These are phyloP conservation scores for Pseudorhiza aurosa DNA, from an alignment of 30 jellyfish, hydroid and myxozoan genomes.

Conservation along the genomic window DNA sequence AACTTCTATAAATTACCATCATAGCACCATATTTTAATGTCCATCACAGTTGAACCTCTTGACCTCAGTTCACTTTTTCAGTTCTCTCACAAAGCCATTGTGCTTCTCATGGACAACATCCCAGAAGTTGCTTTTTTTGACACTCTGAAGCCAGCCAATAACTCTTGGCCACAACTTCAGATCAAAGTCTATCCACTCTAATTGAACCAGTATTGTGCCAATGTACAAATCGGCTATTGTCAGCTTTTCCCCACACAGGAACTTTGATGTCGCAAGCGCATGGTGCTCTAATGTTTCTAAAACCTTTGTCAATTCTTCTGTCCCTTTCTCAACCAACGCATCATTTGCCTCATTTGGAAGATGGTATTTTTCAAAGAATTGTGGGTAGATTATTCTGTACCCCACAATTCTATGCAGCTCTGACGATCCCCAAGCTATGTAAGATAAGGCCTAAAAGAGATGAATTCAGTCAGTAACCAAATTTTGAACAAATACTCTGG, in stretches of 20 bases:
- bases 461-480: background rate
- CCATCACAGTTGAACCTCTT: no score
- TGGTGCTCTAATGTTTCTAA: conserved; percentile 79
- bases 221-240: conserved; percentile 85
- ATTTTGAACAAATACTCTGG: no score
- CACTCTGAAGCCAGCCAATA: conserved; percentile 57
- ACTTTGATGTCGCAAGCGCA: conserved; percentile 44
- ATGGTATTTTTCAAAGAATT: conserved; percentile 82
- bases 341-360: conserved; percentile 90
- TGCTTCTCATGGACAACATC: conserved; percentile 87
- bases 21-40: no score
- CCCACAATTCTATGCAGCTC: conserved; percentile 87
- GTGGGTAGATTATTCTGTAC: conserved; percentile 83
- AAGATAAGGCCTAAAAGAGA: conserved; percentile 68
- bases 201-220: conserved; percentile 84
- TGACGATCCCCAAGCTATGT: conserved; percentile 76
- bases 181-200: conserved; percentile 92
- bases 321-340: conserved; percentile 88
- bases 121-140: conserved; percentile 68
- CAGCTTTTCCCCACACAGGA: conserved; percentile 65
- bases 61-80: no score
- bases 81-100: conserved; percentile 72
- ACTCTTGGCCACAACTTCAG: conserved; percentile 81
- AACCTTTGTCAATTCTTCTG: conserved; percentile 73
- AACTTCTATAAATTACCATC: background rate